These are phyloP conservation scores for Panagrolaimus sp. DNA, from an alignment of 1,140 invertebrate genomes.

Conservation along the genomic window DNA sequence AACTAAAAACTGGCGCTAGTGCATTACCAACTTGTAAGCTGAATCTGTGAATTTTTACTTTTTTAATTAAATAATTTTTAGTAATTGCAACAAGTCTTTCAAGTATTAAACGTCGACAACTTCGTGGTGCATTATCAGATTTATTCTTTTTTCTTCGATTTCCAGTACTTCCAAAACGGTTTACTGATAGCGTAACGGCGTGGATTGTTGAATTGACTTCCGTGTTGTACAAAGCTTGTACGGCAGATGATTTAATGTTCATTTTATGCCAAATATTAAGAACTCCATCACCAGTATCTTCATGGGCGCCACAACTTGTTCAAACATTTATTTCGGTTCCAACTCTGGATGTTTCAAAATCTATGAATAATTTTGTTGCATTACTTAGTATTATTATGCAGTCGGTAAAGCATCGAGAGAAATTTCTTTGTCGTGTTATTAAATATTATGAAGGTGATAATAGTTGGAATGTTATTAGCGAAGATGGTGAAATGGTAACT, in stretches of 20 bases:
- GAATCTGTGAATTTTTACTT: constrained; percentile 6
- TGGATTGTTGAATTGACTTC: constrained; percentile 34
- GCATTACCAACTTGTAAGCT: background rate
- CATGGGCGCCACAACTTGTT: constrained; percentile 29
- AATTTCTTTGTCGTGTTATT: constrained; percentile 29
- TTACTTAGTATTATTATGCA: constrained; percentile 15
- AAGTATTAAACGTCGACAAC: constrained; percentile 8
- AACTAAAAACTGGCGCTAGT: constrained; percentile 1
- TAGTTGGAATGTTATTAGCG: constrained; percentile 33
- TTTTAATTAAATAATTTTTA: constrained; percentile 15
- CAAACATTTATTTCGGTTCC: constrained; percentile 40
- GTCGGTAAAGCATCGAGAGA: constrained; percentile 26
- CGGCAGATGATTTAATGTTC: constrained; percentile 37
- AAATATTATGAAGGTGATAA: constrained; percentile 38
- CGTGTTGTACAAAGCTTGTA: constrained; percentile 33
- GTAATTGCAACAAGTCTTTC: constrained; percentile 18
- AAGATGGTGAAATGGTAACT: constrained; percentile 35
- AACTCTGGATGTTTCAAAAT: constrained; percentile 22
- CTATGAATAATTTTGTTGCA: constrained; percentile 37
- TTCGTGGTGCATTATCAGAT: constrained; percentile 37
- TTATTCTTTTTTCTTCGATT: constrained; percentile 42
- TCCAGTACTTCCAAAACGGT: constrained; percentile 31
- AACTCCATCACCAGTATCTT: constrained; percentile 25
- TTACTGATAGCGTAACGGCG: constrained; percentile 27
- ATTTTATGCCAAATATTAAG: constrained; percentile 37